Base-by-base conservation (phyloP, 2,113 vertebrate species). In the Oplegnathus fasciatus region DNA sequence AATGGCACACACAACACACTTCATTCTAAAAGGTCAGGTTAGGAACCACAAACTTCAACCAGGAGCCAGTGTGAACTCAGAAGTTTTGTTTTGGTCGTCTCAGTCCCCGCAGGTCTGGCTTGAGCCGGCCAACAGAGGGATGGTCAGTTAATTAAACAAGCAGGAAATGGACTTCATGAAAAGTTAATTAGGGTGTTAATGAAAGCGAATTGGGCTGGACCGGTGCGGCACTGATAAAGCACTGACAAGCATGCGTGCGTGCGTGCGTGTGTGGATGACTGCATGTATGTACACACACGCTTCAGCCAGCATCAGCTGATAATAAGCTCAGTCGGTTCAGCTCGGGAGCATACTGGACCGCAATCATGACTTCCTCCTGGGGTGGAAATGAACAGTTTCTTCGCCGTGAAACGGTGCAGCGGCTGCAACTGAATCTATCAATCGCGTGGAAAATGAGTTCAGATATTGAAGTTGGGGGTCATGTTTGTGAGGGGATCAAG, bases 121-220 rank as follows among this genome's bases (percentile, higher is more conserved):
- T 17, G 37, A 54, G 80, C 73, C 76, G 81, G 82, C 87, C 72
- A 83, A 80, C 66, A 79, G 86, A 88, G 87, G 84, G 82, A 78
- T 37, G 89, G 91, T 88, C 85, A 88, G 92, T 92, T 93, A 92
- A 95, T 95, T 94, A 94, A 94, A 90, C 89, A 68, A 80, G 88
- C 54, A 71, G 76, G 78, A 91, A 92, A 91, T 83, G 81, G 91
- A 84, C 91, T 92, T 93, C 88, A 90, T 89, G 93, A 91, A 93
- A 94, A 93, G 88, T 92, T 94, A 93, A 95, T 95, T 92, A 93
- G 89, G 68, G 75, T 78, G 88, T 82, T 92, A 94, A 94, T 94
- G 89, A 94, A 94, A 90, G 86, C 5, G 55, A 70, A 88, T 84
- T 34, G 73, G 78, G 85, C 87, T 85, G 80, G 80, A 58, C 81